Conservation (phyloP, 2,797 vertebrate genomes). For the Momotus momota region DNA sequence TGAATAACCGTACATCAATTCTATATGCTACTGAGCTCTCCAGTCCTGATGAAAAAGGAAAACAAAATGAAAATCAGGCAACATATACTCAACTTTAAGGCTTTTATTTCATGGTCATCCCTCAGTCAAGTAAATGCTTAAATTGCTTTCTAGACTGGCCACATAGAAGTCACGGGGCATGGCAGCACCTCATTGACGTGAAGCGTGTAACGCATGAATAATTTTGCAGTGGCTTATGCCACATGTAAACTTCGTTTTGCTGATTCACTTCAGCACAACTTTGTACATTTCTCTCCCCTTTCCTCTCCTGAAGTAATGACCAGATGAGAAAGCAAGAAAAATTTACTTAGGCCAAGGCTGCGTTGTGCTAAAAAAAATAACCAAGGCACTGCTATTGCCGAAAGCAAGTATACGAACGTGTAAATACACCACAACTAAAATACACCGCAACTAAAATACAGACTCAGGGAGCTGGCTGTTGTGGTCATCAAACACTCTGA, state of each 20-base stretch:
- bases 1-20: neutral
- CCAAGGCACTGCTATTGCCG: neutral
- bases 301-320: neutral
- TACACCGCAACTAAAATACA: neutral
- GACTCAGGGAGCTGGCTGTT: accelerated
- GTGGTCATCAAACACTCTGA: neutral
- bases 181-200: neutral
- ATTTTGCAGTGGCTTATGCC: neutral
- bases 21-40: neutral
- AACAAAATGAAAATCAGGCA: neutral
- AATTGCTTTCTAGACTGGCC: neutral
- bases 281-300: too few relatives aligned
- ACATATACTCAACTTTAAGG: neutral
- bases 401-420: accelerated
- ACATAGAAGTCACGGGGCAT: accelerated
- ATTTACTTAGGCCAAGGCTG: neutral
- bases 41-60: neutral
- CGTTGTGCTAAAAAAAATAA: neutral
- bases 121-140: neutral
- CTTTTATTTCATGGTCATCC: neutral
- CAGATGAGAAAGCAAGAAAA: neutral
- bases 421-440: neutral
- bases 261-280: neutral
- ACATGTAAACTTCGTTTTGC: accelerated
- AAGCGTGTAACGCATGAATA: accelerated